Percentiles rank a stretch among this genome's conserved stretches.
Evolutionary conservation across 2,797 vertebrate genomes (phyloP).

Genomic region (Percopsis omiscomaycus): DNA sequence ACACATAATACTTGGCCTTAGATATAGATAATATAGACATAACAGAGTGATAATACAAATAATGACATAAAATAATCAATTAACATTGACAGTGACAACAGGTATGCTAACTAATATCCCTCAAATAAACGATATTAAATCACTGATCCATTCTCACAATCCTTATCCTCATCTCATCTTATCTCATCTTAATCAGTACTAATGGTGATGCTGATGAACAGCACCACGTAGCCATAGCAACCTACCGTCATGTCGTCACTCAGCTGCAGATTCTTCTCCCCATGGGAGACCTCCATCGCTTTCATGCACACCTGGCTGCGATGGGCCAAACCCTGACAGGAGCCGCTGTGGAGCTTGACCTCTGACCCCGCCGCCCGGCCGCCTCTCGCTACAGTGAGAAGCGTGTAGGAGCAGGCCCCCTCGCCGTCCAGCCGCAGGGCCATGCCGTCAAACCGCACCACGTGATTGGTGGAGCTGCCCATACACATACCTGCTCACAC

Average conservation of each 20-base stretch:
- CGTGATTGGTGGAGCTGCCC: constrained; percentile 90
- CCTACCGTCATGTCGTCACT: constrained; percentile 87
- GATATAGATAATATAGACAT: too few relatives aligned
- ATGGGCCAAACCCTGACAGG: constrained; percentile 71
- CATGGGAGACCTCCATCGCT: constrained; percentile 83
- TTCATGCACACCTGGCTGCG: constrained; percentile 87
- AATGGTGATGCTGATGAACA: too few relatives aligned
- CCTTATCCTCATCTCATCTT: too few relatives aligned
- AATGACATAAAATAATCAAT: too few relatives aligned
- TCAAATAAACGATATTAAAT: too few relatives aligned
- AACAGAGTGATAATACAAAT: too few relatives aligned
- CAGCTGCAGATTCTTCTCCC: constrained; percentile 73
- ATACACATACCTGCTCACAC: constrained; percentile 85
- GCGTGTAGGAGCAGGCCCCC: constrained; percentile 86
- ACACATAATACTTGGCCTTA: too few relatives aligned
- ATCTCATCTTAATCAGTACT: too few relatives aligned
- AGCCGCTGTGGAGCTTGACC: constrained; percentile 83
- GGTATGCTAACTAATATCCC: too few relatives aligned
- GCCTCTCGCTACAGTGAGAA: constrained; percentile 79
- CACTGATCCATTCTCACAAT: too few relatives aligned
- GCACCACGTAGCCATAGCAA: neutral
- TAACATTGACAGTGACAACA: too few relatives aligned
- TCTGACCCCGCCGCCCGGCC: constrained; percentile 72
- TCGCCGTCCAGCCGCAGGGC: constrained; percentile 85
- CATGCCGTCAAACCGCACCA: constrained; percentile 88